Evolutionary conservation across 2,113 vertebrate genomes (phyloP).

Genomic region (Bungarus multicinctus): DNA sequence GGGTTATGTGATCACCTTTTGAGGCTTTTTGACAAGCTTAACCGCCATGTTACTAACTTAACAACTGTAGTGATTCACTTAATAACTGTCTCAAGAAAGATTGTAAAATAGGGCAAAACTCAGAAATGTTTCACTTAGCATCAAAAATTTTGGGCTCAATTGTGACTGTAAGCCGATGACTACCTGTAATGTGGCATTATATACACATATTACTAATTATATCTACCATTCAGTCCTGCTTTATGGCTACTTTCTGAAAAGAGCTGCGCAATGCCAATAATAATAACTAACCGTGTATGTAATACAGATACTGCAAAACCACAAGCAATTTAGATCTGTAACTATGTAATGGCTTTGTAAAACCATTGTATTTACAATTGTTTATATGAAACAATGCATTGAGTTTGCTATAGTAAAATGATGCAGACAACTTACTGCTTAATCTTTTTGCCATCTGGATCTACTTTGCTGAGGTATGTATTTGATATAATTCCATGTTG

Average conservation of each 20-base stretch:
- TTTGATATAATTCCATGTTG: constrained; percentile 89
- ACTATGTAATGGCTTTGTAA: not conserved
- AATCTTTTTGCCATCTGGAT: constrained; percentile 94
- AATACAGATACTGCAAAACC: not conserved
- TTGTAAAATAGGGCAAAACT: not conserved
- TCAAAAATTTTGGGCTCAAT: not conserved
- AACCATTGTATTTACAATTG: not conserved
- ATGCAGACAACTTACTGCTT: constrained; percentile 83
- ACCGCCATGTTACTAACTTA: not conserved
- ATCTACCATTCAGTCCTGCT: not conserved
- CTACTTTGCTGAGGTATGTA: constrained; percentile 87
- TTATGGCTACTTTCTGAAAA: not conserved
- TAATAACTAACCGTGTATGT: not conserved
- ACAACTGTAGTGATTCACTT: not conserved
- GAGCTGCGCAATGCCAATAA: not conserved
- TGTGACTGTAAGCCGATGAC: not conserved
- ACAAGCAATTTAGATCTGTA: not conserved
- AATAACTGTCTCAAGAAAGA: not conserved
- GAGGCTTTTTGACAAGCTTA: not conserved
- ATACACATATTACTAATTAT: not conserved
- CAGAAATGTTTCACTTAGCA: not conserved
- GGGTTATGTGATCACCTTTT: not conserved
- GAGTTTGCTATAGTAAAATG: not conserved
- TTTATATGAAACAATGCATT: not conserved
- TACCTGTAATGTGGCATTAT: not conserved